A percentile compares a stretch with the other conserved stretches of the same genome.
Conservation (phyloP, 1,140 invertebrate genomes). For the Cyclargus thomasi region DNA sequence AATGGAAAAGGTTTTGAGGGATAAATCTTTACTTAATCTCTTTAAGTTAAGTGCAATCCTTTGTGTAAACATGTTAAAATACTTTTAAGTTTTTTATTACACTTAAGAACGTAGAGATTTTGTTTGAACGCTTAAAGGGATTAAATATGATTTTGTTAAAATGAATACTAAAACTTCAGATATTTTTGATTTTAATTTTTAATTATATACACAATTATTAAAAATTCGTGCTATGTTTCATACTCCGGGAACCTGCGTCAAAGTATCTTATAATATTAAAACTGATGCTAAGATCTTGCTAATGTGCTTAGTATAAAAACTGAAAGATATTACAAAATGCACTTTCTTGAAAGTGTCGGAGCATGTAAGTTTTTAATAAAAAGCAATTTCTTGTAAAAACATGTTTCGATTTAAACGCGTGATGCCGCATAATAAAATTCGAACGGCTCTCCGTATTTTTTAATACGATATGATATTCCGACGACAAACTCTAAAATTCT, state of each 20-base stretch:
- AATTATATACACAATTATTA: too few species aligned
- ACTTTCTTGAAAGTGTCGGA: too few species aligned
- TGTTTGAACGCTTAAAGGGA: not conserved
- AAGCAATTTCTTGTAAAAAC: not conserved
- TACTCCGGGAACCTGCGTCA: too few species aligned
- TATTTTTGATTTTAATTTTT: too few species aligned
- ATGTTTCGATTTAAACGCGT: conserved; percentile 19
- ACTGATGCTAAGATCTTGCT: too few species aligned
- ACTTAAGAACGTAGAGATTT: not conserved
- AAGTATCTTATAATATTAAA: too few species aligned
- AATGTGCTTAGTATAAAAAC: too few species aligned
- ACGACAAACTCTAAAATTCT: conserved; percentile 33
- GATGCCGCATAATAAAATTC: conserved; percentile 31
- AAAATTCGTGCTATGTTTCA: too few species aligned
- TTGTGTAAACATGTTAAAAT: conserved; percentile 2
- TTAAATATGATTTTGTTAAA: not conserved
- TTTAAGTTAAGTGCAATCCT: conserved; percentile 10
- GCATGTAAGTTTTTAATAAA: too few species aligned
- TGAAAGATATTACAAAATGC: too few species aligned
- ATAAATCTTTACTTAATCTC: conserved; percentile 4
- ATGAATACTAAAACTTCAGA: too few species aligned
- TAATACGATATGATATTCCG: conserved; percentile 55
- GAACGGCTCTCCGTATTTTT: conserved; percentile 33
- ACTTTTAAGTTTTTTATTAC: not conserved
- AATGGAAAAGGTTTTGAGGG: not conserved